A percentile compares a stretch with the other conserved stretches of the same genome.
These are phyloP conservation scores for Melanogrammus aeglefinus DNA, from an alignment of 2,797 vertebrate genomes.

Conservation along the genomic window DNA sequence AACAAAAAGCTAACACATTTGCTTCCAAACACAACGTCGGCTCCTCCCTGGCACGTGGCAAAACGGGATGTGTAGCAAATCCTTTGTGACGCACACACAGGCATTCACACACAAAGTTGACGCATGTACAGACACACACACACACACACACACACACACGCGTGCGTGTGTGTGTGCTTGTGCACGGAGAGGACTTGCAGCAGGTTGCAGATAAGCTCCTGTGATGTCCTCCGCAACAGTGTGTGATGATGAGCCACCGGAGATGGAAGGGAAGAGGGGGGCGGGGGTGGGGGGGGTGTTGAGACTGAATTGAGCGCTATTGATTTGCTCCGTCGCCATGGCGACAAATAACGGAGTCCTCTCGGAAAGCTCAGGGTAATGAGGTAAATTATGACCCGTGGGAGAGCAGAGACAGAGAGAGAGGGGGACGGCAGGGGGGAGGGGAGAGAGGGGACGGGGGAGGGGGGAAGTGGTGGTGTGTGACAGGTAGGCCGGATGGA, in stretches of 20 bases:
- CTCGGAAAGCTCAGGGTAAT: slow-evolving; percentile 78
- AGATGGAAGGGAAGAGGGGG: not conserved
- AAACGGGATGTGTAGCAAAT: slow-evolving; percentile 30
- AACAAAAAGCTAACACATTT: slow-evolving; percentile 49
- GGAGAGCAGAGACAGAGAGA: slow-evolving; percentile 41
- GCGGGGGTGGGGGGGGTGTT: slow-evolving; percentile 26
- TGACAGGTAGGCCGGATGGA: slow-evolving; percentile 38
- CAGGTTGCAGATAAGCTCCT: slow-evolving; percentile 74
- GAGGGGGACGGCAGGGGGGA: slow-evolving; percentile 23
- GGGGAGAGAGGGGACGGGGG: slow-evolving; percentile 36
- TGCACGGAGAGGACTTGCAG: slow-evolving; percentile 42
- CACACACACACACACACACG: not conserved
- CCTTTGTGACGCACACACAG: slow-evolving; percentile 8
- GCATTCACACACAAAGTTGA: slow-evolving; percentile 22
- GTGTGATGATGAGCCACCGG: slow-evolving; percentile 56
- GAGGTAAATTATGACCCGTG: slow-evolving; percentile 76
- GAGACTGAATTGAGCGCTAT: slow-evolving; percentile 59
- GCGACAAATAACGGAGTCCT: slow-evolving; percentile 78
- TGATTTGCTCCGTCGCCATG: slow-evolving; percentile 73
- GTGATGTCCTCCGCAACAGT: slow-evolving; percentile 64
- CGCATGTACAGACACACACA: slow-evolving; percentile 21
- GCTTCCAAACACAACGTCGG: slow-evolving; percentile 52
- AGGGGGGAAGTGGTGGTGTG: slow-evolving; percentile 52
- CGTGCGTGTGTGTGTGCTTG: no score
- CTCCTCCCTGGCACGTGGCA: slow-evolving; percentile 43